Base-by-base conservation (phyloP, 64 coral and sea anemone species). In the Dendrophyllia cribrosa region DNA sequence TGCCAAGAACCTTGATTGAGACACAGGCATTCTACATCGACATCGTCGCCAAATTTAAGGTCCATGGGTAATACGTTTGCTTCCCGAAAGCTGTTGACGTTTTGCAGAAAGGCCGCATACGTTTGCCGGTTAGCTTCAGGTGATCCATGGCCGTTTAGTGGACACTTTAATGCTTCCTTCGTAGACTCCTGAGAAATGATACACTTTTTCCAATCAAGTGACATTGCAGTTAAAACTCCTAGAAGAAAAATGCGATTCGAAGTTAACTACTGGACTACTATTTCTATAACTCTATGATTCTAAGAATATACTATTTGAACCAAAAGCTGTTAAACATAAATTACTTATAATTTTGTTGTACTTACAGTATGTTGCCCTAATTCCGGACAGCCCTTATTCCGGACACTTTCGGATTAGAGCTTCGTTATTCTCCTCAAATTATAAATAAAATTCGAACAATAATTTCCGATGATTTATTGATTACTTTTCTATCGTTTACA, bases 201-300 rank as follows among this genome's bases (percentile, higher is more conserved):
- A 69, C 91, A 88, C 21, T 88, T 82, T 65, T 88, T 87, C 91
- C 91, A 93, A 74, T 82, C 85, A 17, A 93, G 6, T 64, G 90
- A 51, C 58, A 44, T 66, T 65, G 51, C 8, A 47, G 51, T 56
- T 74, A 48, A 44, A 86, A 6, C 12, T 86, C 50, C 61, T 48
- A 67, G 44, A 86, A 66, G 63, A n/a, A 49, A 68, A 56, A 3
- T 68, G 34, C 82, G 68, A 66, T 70, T 67, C 25, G 5, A 86
- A 43, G 8, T 86, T 62, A 17, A 60, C 51, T 23, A 48, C 34
- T 14, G 60, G 17, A 63, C 9, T 15, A 8, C 15, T 63, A 63
- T 63, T 63, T 14, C 60, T 63, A 14, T 63, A 8, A 63, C n/a
- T 11, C 72, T 46, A 75, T 51, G 24, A 46, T 75, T 75, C 48